Base-by-base conservation (phyloP, 2,888 invertebrate genomes). In the Pollenia angustigena region DNA sequence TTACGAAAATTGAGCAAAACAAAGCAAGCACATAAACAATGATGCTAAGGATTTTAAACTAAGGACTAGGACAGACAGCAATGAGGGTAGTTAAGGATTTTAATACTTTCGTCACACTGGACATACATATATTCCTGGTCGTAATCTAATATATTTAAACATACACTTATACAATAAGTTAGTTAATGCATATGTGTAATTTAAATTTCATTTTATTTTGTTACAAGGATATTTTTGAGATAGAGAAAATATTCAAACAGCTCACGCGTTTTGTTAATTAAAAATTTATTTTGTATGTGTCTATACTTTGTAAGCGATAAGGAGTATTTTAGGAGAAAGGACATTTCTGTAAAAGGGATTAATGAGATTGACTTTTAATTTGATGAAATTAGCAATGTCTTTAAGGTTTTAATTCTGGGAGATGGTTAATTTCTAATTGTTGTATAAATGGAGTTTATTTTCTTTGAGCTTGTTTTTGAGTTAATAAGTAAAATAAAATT, bases 101-200 rank as follows among this genome's bases (percentile, higher is more conserved):
- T 64, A 76, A 80, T 62, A 56, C 85, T 76, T 81, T 81, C 85
- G 85, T 85, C 85, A 85, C 85, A 75, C 81, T 81, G 85, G 85
- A 81, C 85, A 85, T 23, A 23, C 18, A 23, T 66, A 48, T 12
- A 68, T 42, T 23, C 42, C 8, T 8, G 42, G 8, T 42, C 4
- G 32, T 32, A 32, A 32, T 32, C 32, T 32, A 42, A 72, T 12
- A 44, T 11, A 64, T 12, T 50, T 14, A 62, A n/a, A 58, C 6
- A 58, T n/a, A 69, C 6, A 23, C 69, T 32, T 40, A 46, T n/a
- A 66, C 18, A 16, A 46, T 48, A 50, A 32, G 32, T 11, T 14
- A 32, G 32, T 11, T 14, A 6, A 69, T 69, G 12, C 14, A 50
- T 68, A 50, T 40, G 14, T 12, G 7, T 18, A 66, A 78, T 84